Conservation (phyloP, 2,888 invertebrate genomes). For the Erynnis tages region DNA sequence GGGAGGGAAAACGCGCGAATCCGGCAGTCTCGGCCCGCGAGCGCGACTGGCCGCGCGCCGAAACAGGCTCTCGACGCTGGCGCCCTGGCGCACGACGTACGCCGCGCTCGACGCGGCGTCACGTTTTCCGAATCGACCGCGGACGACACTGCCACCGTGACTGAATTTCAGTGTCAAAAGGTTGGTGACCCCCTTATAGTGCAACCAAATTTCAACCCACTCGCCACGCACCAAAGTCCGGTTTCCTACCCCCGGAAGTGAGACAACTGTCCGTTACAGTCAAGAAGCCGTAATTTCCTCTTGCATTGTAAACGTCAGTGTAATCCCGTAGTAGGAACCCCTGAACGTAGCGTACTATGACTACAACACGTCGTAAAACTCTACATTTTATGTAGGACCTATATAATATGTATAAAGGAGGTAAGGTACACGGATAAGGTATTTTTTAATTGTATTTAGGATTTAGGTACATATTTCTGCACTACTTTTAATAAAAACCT, state of each 20-base stretch:
- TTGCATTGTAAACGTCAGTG: constrained; percentile 59
- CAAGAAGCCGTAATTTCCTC: constrained; percentile 51
- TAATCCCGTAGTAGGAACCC: constrained; percentile 32
- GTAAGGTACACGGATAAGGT: neutral
- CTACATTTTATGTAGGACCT: neutral
- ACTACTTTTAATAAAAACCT: no score
- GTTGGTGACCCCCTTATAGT: constrained; percentile 68
- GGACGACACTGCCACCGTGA: constrained; percentile 68
- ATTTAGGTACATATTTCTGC: no score
- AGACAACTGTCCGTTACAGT: constrained; percentile 43
- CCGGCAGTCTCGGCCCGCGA: constrained; percentile 71
- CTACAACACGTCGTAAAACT: neutral
- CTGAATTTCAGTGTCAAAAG: constrained; percentile 79
- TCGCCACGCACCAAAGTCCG: constrained; percentile 41
- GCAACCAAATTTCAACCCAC: constrained; percentile 59
- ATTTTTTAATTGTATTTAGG: no score
- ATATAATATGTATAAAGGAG: neutral
- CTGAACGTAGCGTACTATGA: constrained; percentile 5
- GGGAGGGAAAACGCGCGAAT: constrained; percentile 73
- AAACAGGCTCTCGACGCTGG: constrained; percentile 58
- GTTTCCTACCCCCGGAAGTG: constrained; percentile 40
- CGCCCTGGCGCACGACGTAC: constrained; percentile 75
- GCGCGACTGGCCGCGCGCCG: constrained; percentile 76
- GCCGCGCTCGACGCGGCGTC: constrained; percentile 76
- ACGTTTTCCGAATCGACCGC: constrained; percentile 76